phyloP scores from a whole-genome alignment of 2,113 vertebrate genomes.

The Pycnonotus jocosus region DNA sequence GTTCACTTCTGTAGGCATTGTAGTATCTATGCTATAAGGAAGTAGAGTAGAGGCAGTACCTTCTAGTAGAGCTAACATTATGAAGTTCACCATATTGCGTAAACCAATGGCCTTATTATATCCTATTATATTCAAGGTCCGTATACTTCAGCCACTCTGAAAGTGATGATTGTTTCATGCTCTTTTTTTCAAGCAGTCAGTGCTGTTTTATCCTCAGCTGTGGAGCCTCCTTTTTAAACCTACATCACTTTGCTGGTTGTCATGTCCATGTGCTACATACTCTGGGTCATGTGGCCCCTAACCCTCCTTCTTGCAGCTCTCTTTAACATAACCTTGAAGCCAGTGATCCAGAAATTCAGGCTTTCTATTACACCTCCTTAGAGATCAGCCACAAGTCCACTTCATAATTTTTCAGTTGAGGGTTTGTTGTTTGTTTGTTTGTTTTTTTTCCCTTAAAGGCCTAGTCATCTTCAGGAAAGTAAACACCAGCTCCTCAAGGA shows the following conservation, averaged over 20 bases:
- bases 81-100: neutral
- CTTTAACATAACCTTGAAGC: neutral
- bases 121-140: neutral
- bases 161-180: neutral
- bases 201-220: neutral
- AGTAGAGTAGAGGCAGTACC: neutral
- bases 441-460: neutral
- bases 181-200: neutral
- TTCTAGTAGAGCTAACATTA: neutral
- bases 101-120: neutral
- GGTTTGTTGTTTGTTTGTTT: no score
- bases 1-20: neutral
- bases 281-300: neutral
- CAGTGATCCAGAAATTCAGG: neutral
- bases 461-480: neutral
- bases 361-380: neutral
- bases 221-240: neutral
- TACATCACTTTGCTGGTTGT: neutral
- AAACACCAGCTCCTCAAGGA: neutral
- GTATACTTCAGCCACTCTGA: neutral
- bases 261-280: neutral
- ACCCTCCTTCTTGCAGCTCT: neutral
- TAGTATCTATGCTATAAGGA: neutral
- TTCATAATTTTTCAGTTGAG: neutral
- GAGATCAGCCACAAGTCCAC: neutral